Percentiles rank a stretch among this genome's conserved stretches.
These are phyloP conservation scores for Mya arenaria DNA, from an alignment of 1,140 invertebrate genomes.

Conservation along the genomic window DNA sequence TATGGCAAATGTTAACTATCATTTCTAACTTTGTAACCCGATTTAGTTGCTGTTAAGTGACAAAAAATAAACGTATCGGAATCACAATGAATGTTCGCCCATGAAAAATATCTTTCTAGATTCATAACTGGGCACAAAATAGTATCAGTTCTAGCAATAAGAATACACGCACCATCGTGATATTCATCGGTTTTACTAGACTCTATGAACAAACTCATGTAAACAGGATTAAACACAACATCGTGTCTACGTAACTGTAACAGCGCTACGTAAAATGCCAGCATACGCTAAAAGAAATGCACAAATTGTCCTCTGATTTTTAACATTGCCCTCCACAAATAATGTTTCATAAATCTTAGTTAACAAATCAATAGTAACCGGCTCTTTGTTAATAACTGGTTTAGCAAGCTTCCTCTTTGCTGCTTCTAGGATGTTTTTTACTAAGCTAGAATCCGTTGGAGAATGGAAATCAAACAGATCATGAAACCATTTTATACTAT, in stretches of 20 bases:
- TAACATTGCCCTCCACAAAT: conserved; percentile 13
- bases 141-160: conserved; percentile 12
- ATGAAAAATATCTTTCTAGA: conserved; percentile 6
- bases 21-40: background rate
- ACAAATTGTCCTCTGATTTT: conserved; percentile 47
- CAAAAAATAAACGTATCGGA: conserved; percentile 13
- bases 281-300: conserved; percentile 8
- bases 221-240: background rate
- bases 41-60: conserved; percentile 9
- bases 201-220: conserved; percentile 44
- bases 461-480: background rate
- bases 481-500: conserved; percentile 46
- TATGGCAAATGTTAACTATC: conserved; percentile 21
- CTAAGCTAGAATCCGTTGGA: conserved; percentile 25
- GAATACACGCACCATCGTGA: conserved; percentile 1
- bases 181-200: conserved; percentile 47
- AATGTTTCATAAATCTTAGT: conserved; percentile 6
- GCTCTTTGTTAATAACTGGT: conserved; percentile 26
- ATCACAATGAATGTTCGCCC: conserved; percentile 6
- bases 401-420: conserved; percentile 7
- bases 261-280: conserved; percentile 6
- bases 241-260: background rate
- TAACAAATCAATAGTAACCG: conserved; percentile 18
- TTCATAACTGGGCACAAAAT: background rate
- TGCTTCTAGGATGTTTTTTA: conserved; percentile 34